Evolutionary conservation across 2,113 vertebrate species (phyloP).

Genomic region (Neomonachus schauinslandi): DNA sequence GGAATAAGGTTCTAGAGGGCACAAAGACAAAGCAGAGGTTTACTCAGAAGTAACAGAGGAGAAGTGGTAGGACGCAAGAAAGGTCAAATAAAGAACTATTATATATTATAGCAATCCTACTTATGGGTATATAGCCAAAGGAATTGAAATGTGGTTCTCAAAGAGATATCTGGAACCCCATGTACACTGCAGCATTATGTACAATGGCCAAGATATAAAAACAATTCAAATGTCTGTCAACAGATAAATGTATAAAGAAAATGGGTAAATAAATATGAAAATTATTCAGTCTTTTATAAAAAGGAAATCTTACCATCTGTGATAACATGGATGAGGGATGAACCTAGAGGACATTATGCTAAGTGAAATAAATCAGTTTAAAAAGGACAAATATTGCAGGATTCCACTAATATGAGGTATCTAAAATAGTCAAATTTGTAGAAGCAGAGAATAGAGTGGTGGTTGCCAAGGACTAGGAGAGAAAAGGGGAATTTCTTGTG

Average conservation of each 20-base stretch:
- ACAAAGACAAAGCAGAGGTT: background rate
- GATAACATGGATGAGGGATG: background rate
- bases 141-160: background rate
- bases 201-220: background rate
- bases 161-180: background rate
- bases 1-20: background rate
- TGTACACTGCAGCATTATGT: background rate
- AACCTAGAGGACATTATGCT: background rate
- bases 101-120: too few relatives aligned
- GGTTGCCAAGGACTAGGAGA: background rate
- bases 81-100: background rate
- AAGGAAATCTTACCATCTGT: background rate
- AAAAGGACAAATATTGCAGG: background rate
- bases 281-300: background rate
- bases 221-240: background rate
- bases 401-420: background rate
- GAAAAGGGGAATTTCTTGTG: background rate
- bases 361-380: background rate
- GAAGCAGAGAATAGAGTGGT: background rate
- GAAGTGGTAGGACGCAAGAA: background rate
- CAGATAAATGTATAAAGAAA: background rate
- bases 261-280: background rate
- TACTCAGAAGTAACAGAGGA: background rate
- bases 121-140: background rate
- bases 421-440: background rate